Base-by-base conservation (phyloP, 2,888 invertebrate species). In the Chrysomela aeneicollis region DNA sequence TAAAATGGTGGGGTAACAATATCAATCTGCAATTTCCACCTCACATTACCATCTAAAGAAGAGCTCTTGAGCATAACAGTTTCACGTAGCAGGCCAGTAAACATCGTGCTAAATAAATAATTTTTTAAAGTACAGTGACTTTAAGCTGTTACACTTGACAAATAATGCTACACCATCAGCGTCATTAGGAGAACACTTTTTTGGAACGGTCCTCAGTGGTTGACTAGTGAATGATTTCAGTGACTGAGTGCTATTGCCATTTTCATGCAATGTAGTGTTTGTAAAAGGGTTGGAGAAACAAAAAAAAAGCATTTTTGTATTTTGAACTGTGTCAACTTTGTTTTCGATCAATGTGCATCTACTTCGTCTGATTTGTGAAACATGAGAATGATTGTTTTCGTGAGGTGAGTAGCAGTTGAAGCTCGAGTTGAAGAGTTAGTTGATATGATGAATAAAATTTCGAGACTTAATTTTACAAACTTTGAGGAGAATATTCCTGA, bases 21-120 rank as follows among this genome's bases (percentile, higher is more conserved):
- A 77, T 74, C 72, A 73, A 75, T 72, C 71, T 69, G 71, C 73
- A 75, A 74, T 74, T 74, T 72, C 66, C 69, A 68, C 66, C 72
- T 68, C 73, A 69, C 73, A 76, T 70, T 71, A 61, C 69, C 66
- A 67, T 63, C 64, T 55, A 53, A 64, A 62, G 64, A 59, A 59
- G 65, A 63, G 65, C 62, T 67, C 57, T 61, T 59, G 63, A 64
- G 61, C 69, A 59, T 69, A 69, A 67, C 67, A 69, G 67, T 67
- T 65, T 54, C 55, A 55, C 52, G 62, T 58, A 67, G 64, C 64
- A 67, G 66, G 61, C 64, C 67, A 64, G 67, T 63, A 64, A 64
- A 61, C 63, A 69, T 57, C 67, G 67, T 65, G 66, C 63, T 58
- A 64, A 62, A 59, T 61, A 55, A 65, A 54, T 42, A 60, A 52